Evolutionary conservation across 2,113 vertebrate species (phyloP), one percentile per base, ranked within the genome.

Genomic region (Antennarius striatus): DNA sequence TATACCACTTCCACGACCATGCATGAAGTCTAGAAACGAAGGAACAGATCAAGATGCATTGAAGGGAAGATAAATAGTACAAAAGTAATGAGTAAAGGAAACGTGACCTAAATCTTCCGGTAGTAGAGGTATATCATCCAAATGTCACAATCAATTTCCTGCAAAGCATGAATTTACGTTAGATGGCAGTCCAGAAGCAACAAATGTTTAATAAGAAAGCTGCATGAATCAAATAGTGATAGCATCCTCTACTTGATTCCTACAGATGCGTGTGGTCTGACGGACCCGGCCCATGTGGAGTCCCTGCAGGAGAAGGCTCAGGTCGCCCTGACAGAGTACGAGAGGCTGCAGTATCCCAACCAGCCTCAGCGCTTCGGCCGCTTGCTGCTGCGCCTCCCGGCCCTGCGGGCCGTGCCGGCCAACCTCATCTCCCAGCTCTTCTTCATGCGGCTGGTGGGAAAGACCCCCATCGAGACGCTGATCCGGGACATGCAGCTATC

Each of bases 401-500:
- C 96, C 0, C 93, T 98, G 11, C 94, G 97, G 0, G 96, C 96
- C 0, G 96, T 99, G 4, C 96, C 97, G 0, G 96, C 97, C 3
- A 91, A 92, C 28, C 96, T 99, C 92, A 97, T 99, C 86, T 98
- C 96, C 1, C 96, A 98, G 85, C 95, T 99, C 59, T 99, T 99
- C 93, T 99, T 99, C 90, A 98, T 98, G 96, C 88, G 97, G 9
- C 93, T 99, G 75, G 97, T 99, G 71, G 97, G 97, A 47, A 99
- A 99, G 84, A 99, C 96, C 0, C 97, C 97, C 79, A 99, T 98
- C 3, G 96, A 99, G 89, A 99, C 96, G 1, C 93, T 99, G 8
- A 97, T 98, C 84, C 93, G 97, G 49, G 97, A 98, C 94, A 99
- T 98, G 97, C 95, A 98, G 82, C 94, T 99, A 15, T 99, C 97